phyloP scores from a whole-genome alignment of 2,113 vertebrate genomes.

The Saccopteryx leptura region DNA sequence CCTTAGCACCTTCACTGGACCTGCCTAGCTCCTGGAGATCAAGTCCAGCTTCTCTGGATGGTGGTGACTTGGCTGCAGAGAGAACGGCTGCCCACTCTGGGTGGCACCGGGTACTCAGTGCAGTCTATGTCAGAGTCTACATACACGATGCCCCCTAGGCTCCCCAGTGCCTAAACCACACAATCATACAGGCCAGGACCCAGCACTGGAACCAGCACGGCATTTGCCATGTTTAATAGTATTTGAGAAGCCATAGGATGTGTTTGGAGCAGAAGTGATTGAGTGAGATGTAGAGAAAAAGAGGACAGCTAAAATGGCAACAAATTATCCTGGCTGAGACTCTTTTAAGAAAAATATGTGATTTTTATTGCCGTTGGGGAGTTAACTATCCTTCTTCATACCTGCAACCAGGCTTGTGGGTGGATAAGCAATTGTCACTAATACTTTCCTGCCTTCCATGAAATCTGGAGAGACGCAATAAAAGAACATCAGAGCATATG shows the following conservation, averaged over 20 bases:
- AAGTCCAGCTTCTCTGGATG: background rate
- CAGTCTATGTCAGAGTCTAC: background rate
- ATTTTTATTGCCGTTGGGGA: background rate
- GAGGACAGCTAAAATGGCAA: background rate
- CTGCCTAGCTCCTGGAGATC: background rate
- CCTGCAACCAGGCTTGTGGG: background rate
- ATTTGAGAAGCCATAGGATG: background rate
- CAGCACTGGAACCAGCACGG: background rate
- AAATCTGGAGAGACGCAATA: background rate
- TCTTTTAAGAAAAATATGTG: background rate
- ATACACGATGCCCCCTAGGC: background rate
- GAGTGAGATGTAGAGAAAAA: background rate
- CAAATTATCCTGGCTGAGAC: conserved; percentile 1
- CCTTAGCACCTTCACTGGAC: background rate
- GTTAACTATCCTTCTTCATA: background rate
- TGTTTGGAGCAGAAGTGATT: background rate
- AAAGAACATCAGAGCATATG: background rate
- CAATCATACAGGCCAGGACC: background rate
- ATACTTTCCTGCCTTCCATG: background rate
- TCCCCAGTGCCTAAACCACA: background rate
- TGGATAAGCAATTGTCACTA: background rate
- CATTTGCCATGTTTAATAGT: background rate
- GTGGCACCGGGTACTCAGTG: background rate
- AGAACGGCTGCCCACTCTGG: background rate
- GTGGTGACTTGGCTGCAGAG: background rate